Conservation (phyloP, 2,888 invertebrate species). For the Pandemis corylana region DNA sequence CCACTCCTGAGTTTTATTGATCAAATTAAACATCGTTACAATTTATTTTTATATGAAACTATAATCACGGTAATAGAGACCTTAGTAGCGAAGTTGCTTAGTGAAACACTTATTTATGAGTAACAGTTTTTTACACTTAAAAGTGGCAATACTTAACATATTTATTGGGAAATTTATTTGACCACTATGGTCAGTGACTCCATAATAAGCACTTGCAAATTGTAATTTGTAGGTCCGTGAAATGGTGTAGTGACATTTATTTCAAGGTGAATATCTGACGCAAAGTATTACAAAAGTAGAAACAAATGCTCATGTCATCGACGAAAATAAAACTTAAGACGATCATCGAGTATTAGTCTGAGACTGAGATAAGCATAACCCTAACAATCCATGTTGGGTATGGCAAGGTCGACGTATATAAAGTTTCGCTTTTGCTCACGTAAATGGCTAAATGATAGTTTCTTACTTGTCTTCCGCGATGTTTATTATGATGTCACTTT, state of each 20-base stretch:
- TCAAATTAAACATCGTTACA: too few species aligned
- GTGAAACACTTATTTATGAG: too few species aligned
- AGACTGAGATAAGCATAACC: slow-evolving; percentile 20
- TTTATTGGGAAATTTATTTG: too few species aligned
- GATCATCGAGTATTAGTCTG: background rate
- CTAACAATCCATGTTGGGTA: background rate
- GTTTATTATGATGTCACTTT: slow-evolving; percentile 5
- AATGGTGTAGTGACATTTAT: background rate
- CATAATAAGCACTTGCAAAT: background rate
- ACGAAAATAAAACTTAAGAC: slow-evolving; percentile 19
- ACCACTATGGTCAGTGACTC: too few species aligned
- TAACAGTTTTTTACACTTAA: too few species aligned
- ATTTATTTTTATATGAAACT: too few species aligned
- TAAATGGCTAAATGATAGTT: slow-evolving; percentile 5
- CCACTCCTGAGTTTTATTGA: background rate
- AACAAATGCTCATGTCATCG: slow-evolving; percentile 11
- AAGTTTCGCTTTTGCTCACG: background rate
- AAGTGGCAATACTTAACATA: too few species aligned
- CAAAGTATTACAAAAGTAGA: slow-evolving; percentile 2
- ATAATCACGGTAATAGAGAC: too few species aligned
- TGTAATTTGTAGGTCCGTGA: background rate
- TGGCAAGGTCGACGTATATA: slow-evolving; percentile 3
- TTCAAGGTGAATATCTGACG: slow-evolving; percentile 19
- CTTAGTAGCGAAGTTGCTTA: too few species aligned
- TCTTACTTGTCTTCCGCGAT: slow-evolving; percentile 5